Conservation (phyloP, 2,888 invertebrate genomes). For the Xanthostigma xanthostigma region DNA sequence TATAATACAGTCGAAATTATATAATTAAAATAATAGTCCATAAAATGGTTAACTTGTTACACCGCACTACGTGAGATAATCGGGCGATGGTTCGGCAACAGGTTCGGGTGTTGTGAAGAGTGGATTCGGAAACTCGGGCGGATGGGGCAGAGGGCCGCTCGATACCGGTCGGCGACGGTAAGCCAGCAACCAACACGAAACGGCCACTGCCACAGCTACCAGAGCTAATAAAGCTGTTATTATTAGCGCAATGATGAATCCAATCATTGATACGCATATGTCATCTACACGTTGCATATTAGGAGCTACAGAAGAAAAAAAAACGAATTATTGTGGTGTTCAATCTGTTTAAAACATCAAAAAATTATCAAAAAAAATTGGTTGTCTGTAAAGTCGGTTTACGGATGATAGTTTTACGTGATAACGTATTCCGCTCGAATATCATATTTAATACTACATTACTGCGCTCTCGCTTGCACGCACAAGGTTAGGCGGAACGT, state of each 20-base stretch:
- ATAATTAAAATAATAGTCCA: not conserved
- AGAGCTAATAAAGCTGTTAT: conserved; percentile 82
- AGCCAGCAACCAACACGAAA: conserved; percentile 91
- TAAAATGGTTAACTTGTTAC: too few species aligned
- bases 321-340: too few species aligned
- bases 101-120: conserved; percentile 73
- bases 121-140: conserved; percentile 90
- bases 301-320: conserved; percentile 29
- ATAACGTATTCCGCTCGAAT: too few species aligned
- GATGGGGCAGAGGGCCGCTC: conserved; percentile 83
- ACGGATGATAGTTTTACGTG: too few species aligned
- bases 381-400: too few species aligned
- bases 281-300: conserved; percentile 50
- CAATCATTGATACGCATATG: conserved; percentile 88
- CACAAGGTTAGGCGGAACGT: too few species aligned
- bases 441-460: too few species aligned
- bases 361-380: too few species aligned
- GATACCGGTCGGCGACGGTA: conserved; percentile 77
- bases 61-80: conserved; percentile 45
- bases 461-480: too few species aligned
- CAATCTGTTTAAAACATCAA: too few species aligned
- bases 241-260: conserved; percentile 80
- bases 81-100: conserved; percentile 67
- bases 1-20: not conserved
- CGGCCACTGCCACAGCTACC: conserved; percentile 86